Conservation (phyloP, 2,797 vertebrate genomes). For the Sebastes matsubarae region DNA sequence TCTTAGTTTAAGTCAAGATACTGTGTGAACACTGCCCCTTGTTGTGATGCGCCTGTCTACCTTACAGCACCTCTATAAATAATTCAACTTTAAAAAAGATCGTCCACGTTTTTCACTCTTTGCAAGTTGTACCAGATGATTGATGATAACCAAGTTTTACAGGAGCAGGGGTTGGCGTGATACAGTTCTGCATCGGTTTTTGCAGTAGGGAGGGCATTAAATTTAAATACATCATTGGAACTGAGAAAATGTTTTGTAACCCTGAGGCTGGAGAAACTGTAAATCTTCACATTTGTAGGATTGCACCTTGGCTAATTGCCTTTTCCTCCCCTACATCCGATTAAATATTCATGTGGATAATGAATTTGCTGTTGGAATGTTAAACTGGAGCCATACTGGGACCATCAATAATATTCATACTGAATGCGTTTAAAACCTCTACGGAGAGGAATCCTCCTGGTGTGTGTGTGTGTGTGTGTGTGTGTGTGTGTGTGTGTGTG, state of each 20-base stretch:
- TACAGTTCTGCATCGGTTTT: neutral
- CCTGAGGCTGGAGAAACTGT: neutral
- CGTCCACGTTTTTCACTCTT: neutral
- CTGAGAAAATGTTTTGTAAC: neutral
- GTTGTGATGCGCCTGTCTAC: neutral
- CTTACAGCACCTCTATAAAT: neutral
- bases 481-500: neutral
- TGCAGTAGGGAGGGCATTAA: neutral
- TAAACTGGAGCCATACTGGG: constrained; percentile 48
- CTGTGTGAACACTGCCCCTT: neutral
- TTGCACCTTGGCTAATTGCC: constrained; percentile 42
- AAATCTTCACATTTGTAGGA: constrained; percentile 22
- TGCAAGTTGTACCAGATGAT: neutral
- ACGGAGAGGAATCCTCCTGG: constrained; percentile 22
- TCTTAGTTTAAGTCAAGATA: neutral
- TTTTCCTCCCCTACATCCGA: constrained; percentile 25
- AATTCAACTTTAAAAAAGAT: neutral
- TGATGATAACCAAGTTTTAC: neutral
- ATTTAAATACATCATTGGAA: neutral
- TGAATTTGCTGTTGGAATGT: constrained; percentile 54
- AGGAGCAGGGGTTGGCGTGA: neutral
- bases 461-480: constrained; percentile 14
- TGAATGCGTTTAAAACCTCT: constrained; percentile 42
- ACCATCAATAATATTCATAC: constrained; percentile 57
- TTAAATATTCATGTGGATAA: constrained; percentile 61